Evolutionary conservation across 2,113 vertebrate genomes (phyloP).

Genomic region (Saccopteryx bilineata): DNA sequence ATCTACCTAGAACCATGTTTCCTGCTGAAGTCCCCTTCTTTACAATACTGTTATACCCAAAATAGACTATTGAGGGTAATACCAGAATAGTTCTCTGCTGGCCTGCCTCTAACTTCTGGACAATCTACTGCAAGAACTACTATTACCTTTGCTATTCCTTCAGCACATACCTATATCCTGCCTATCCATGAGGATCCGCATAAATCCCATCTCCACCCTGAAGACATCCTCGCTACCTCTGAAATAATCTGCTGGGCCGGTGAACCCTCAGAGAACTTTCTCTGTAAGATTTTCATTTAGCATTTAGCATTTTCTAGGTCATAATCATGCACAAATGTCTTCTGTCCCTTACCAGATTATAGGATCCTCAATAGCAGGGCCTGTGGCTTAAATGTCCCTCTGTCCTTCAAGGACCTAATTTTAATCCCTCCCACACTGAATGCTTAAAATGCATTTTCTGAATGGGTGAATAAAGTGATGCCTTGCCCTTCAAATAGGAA

Average conservation of each 20-base stretch:
- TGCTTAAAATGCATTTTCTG: not conserved
- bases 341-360: not conserved
- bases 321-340: not conserved
- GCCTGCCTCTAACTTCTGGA: not conserved
- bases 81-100: not conserved
- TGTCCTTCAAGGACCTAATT: not conserved
- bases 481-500: conserved; percentile 42
- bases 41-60: not conserved
- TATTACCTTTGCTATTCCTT: not conserved
- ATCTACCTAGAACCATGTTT: not conserved
- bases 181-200: not conserved
- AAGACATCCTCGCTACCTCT: not conserved
- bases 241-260: not conserved
- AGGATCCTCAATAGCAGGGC: not conserved
- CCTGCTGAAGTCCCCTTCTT: not conserved
- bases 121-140: not conserved
- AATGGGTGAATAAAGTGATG: not conserved
- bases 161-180: not conserved
- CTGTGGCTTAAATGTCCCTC: not conserved
- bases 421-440: not conserved
- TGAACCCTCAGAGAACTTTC: not conserved
- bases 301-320: not conserved
- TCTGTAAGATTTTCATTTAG: not conserved
- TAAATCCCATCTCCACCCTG: not conserved
- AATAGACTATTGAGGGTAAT: not conserved